Evolutionary conservation across 2,113 vertebrate species (phyloP).

Genomic region (Brachyhypopomus gauderio): DNA sequence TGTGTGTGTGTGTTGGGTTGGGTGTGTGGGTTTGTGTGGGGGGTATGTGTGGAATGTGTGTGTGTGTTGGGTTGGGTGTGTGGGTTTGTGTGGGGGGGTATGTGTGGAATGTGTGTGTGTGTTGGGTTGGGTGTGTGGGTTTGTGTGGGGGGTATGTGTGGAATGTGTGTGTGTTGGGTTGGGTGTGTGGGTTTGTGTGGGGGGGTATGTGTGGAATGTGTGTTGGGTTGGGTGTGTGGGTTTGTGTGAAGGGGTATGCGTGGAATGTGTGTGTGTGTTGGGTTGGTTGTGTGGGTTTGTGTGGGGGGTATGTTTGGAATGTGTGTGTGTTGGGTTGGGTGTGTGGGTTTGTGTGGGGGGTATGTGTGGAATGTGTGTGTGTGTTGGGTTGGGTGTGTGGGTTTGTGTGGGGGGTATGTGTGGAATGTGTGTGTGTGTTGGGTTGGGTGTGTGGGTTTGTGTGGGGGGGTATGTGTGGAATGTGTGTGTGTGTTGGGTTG

Average conservation of each 20-base stretch:
- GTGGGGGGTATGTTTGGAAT: too few relatives aligned
- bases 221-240: not conserved
- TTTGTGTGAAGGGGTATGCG: too few relatives aligned
- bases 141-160: too few relatives aligned
- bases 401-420: not conserved
- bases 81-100: not conserved
- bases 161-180: not conserved
- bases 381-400: not conserved
- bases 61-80: not conserved
- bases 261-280: too few relatives aligned
- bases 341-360: too few relatives aligned
- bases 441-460: not conserved
- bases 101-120: not conserved
- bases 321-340: too few relatives aligned
- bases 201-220: not conserved
- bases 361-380: not conserved
- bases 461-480: too few relatives aligned
- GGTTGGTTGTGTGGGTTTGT: not conserved
- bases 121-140: too few relatives aligned
- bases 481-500: not conserved
- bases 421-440: too few relatives aligned
- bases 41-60: too few relatives aligned
- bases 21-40: not conserved
- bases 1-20: not conserved
- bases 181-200: not conserved